Evolutionary conservation across 1,140 invertebrate species (phyloP).

Genomic region (Zophobas atratus): DNA sequence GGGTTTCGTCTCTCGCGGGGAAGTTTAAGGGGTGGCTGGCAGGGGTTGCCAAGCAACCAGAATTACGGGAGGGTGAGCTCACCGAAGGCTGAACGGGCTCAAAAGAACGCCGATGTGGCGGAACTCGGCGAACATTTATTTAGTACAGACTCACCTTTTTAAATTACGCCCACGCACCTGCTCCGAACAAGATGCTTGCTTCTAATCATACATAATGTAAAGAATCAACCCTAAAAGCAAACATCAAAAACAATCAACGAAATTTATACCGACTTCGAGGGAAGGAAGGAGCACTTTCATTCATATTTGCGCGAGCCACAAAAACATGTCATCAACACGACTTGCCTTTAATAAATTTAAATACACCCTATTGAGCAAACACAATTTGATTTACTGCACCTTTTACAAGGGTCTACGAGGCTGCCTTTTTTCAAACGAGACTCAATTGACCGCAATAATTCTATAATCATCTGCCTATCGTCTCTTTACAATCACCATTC

Average conservation of each 20-base stretch:
- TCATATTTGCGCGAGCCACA: background rate
- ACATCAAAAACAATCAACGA: slow-evolving; percentile 18
- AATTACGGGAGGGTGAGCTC: slow-evolving; percentile 52
- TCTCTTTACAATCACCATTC: background rate
- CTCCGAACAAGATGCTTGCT: slow-evolving; percentile 1
- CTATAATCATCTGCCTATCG: background rate
- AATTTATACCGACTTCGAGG: background rate
- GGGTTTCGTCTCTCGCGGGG: slow-evolving; percentile 51
- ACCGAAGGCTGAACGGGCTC: slow-evolving; percentile 44
- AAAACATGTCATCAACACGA: slow-evolving; percentile 17
- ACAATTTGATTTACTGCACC: slow-evolving; percentile 13
- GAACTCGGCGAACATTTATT: slow-evolving; percentile 44
- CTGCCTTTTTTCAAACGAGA: slow-evolving; percentile 5
- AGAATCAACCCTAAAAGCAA: slow-evolving; percentile 5
- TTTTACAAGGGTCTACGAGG: slow-evolving; percentile 4
- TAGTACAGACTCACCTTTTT: slow-evolving; percentile 33
- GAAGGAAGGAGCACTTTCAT: background rate
- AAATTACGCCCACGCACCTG: slow-evolving; percentile 29
- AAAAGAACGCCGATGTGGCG: slow-evolving; percentile 46
- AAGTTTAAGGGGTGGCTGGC: slow-evolving; percentile 55
- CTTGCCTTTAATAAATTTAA: slow-evolving; percentile 22
- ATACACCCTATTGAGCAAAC: slow-evolving; percentile 20
- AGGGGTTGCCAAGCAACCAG: slow-evolving; percentile 62
- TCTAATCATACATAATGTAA: slow-evolving; percentile 20
- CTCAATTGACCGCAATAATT: slow-evolving; percentile 23